Evolutionary conservation across 2,113 vertebrate species (phyloP).

Genomic region (Phoxinus phoxinus): DNA sequence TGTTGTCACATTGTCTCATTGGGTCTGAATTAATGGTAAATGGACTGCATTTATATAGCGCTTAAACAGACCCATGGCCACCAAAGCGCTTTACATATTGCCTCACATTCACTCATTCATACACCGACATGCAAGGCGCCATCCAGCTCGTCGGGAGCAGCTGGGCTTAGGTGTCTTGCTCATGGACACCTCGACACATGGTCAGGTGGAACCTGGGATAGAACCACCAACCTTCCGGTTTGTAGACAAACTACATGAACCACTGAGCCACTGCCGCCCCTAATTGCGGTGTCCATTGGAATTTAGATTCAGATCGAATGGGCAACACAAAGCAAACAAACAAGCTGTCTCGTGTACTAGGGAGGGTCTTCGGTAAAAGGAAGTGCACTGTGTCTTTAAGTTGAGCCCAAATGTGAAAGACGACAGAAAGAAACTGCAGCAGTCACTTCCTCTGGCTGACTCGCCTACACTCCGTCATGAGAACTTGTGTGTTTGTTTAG

Average conservation of each 20-base stretch:
- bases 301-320: background rate
- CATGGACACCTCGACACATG: too few relatives aligned
- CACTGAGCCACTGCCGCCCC: too few relatives aligned
- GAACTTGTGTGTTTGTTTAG: constrained; percentile 6
- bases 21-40: background rate
- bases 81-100: too few relatives aligned
- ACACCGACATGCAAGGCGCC: too few relatives aligned
- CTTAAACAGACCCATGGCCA: too few relatives aligned
- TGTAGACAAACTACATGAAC: too few relatives aligned
- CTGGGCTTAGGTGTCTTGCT: too few relatives aligned
- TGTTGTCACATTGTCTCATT: background rate
- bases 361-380: background rate
- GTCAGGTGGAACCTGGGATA: too few relatives aligned
- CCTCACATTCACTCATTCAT: too few relatives aligned
- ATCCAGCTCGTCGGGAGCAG: too few relatives aligned
- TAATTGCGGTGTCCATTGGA: background rate
- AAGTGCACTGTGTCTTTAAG: constrained; percentile 55
- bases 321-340: background rate
- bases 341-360: background rate
- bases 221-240: too few relatives aligned
- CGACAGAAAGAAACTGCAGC: background rate
- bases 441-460: constrained; percentile 54
- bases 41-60: too few relatives aligned
- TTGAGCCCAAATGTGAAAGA: constrained; percentile 10
- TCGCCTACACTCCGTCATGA: constrained; percentile 17